Evolutionary conservation across 1,140 invertebrate species (phyloP), one percentile per base, ranked within the genome.

Genomic region (Cydia pomonella): DNA sequence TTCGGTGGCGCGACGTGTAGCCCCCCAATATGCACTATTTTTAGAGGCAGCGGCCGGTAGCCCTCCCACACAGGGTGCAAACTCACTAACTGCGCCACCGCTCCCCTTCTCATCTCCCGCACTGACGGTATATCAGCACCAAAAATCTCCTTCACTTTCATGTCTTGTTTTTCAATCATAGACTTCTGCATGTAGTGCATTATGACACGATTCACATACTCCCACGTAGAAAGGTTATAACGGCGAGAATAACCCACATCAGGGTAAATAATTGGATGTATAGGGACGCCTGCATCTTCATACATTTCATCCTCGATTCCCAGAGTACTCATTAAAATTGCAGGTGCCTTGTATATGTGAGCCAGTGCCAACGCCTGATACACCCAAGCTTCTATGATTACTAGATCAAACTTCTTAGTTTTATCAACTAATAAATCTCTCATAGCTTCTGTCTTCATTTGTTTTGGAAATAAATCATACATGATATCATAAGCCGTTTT

Each of bases 321-420:
- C n/a, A 53, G 1, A 21, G 50, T 53, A 16, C 50, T 53, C 50
- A 53, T 21, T 53, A 53, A 53, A 53, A 53, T 53, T 53, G 50
- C 50, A 7, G 50, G 50, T 21, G 50, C 50, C 0, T 53, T 53
- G 9, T n/a, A 53, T 53, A 53, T 21, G 50, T 53, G 50, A 21
- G 50, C 50, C n/a, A 53, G 18, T 18, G 18, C 50, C 50, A 21
- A 53, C 7, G n/a, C 50, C 21, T 53, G 50, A 6, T 53, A 53
- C n/a, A 53, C 50, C 50, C 50, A 53, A 21, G 50, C 50, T 53
- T 53, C 50, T 53, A 53, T 13, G 18, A 53, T 53, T 7, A 53
- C 50, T 9, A 53, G 18, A 6, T 53, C 50, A 53, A 53, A 53
- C 50, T 53, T 5, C 18, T 53, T 3, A 21, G 13, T 53, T 53